phyloP scores from a whole-genome alignment of 1,140 invertebrate species.

The Melanaphis sacchari region DNA sequence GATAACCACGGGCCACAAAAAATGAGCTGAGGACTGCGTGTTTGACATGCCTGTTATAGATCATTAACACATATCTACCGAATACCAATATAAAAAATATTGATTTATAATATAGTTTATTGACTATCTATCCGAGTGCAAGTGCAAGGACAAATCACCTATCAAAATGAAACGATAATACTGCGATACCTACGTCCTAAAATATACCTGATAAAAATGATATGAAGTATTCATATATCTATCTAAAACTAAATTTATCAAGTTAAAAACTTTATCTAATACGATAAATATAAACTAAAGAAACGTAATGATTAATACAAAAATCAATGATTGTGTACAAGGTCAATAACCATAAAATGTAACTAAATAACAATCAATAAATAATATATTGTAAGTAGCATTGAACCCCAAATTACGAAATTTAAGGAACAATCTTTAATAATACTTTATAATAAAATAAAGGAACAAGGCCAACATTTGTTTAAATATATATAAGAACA shows the following conservation, averaged over 20 bases:
- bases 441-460: not conserved
- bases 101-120: not conserved
- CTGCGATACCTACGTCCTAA: not conserved
- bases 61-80: not conserved
- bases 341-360: not conserved
- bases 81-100: not conserved
- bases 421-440: not conserved
- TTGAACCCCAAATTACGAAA: not conserved
- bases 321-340: conserved; percentile 6
- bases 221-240: not conserved
- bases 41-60: too few relatives aligned
- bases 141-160: conserved; percentile 23
- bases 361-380: not conserved
- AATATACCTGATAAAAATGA: not conserved
- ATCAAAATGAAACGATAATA: not conserved
- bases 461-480: not conserved
- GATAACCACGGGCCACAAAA: too few relatives aligned
- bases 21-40: too few relatives aligned
- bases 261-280: not conserved
- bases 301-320: not conserved
- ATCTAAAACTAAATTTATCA: not conserved
- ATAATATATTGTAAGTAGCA: not conserved
- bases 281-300: not conserved
- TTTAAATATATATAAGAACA: not conserved
- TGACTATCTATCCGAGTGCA: not conserved